Evolutionary conservation across 1,140 invertebrate genomes (phyloP), one percentile per base, ranked within the genome.

Genomic region (Telenomus remus): DNA sequence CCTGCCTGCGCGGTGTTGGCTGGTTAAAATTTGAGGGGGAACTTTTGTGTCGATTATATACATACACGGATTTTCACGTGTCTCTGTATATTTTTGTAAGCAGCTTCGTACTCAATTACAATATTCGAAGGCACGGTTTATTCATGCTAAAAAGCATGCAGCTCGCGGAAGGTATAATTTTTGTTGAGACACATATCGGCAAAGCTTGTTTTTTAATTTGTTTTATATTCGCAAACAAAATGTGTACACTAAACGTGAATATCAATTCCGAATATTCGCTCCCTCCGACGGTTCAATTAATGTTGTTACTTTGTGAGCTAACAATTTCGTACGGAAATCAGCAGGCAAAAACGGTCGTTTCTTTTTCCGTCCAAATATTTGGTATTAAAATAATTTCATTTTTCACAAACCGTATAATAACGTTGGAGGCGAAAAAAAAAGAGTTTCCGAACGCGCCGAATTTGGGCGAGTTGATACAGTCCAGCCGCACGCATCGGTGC

Each of bases 21-120:
- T 43, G 59, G 65, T 35, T 70, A 35, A 63, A 69, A 72, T 76
- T 79, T 76, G 53, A 71, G 61, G 69, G n/a, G 74, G 69, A 51
- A 56, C 64, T 60, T 50, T 50, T 53, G 51, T 43, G 68, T 57
- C 46, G 61, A 69, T 64, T 59, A 72, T 59, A 72, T 35, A 72
- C 48, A 43, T 63, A 63, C 51, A 66, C 42, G 39, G 14, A 50
- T 54, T 47, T 59, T 27, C 48, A 46, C n/a, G 14, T 49, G 57
- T 37, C 7, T 34, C 33, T 57, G 61, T 66, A n/a, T 61, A 56
- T 76, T 64, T 73, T 63, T 66, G 71, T 68, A 65, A 65, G 55
- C 10, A 55, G 19, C 43, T 57, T 65, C 33, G 61, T 61, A 65
- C 55, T 64, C 70, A 65, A 73, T 73, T 73, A 73, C 70, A 73